These are phyloP conservation scores for Drosophila bunnanda DNA, from an alignment of 2,888 invertebrate species.

Conservation along the genomic window DNA sequence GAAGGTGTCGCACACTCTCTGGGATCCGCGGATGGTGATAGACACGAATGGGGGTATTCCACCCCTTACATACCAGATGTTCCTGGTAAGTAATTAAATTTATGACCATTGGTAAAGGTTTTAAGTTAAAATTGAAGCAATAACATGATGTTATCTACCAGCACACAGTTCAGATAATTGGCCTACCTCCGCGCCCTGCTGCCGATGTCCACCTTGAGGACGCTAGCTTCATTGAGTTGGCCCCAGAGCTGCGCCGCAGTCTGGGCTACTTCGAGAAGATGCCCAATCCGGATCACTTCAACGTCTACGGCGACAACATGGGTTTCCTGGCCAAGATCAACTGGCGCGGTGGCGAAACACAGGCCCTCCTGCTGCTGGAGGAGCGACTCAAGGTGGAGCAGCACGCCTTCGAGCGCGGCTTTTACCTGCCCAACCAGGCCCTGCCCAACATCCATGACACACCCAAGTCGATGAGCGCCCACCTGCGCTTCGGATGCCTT, in stretches of 20 bases:
- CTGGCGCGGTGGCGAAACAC: constrained; percentile 89
- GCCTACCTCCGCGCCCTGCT: constrained; percentile 87
- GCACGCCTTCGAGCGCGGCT: constrained; percentile 86
- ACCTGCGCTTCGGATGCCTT: constrained; percentile 89
- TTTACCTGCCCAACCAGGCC: constrained; percentile 89
- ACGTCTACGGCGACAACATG: constrained; percentile 85
- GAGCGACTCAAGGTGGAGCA: constrained; percentile 87
- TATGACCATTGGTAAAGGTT: no score
- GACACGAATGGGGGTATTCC: constrained; percentile 89
- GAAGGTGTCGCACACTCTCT: constrained; percentile 89
- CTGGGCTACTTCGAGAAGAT: constrained; percentile 86
- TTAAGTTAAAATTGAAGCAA: not conserved
- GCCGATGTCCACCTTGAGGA: constrained; percentile 84
- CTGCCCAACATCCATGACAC: constrained; percentile 88
- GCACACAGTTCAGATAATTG: constrained; percentile 88
- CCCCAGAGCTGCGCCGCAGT: constrained; percentile 85
- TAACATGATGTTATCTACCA: constrained; percentile 62
- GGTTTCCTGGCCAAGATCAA: constrained; percentile 83
- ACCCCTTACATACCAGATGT: constrained; percentile 90
- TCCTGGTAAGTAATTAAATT: constrained; percentile 85
- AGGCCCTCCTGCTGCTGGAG: constrained; percentile 87
- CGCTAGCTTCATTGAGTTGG: constrained; percentile 85
- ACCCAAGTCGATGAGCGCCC: constrained; percentile 89
- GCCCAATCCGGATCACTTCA: constrained; percentile 87
- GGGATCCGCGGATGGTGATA: constrained; percentile 88